Base-by-base conservation (phyloP, 2,113 vertebrate genomes). In the Lagopus muta region DNA sequence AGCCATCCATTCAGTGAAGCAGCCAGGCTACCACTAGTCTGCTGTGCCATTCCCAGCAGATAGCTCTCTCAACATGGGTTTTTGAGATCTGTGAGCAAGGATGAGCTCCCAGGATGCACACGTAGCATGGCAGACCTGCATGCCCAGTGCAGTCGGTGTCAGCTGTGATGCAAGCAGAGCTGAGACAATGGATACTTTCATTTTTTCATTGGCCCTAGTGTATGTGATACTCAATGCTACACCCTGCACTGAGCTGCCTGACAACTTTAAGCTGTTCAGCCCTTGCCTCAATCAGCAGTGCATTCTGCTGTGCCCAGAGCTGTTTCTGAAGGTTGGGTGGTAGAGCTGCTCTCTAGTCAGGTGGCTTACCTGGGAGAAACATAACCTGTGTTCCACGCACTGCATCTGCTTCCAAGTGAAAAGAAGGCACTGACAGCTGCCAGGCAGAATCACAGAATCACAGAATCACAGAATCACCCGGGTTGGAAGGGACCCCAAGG, bases 71-170 rank as follows among this genome's bases (percentile, higher is more conserved):
- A 91, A 79, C 62, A 19, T 12, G 69, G 22, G 20, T 50, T 80
- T 87, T 80, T 81, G 64, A 47, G 22, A 47, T 76, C 17, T 48
- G 40, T 38, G 52, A 64, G 67, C 66, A 58, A 47, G 40, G 34
- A 43, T 43, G 19, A 66, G 13, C 27, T 79, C 13, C 79, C 48
- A 18, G 3, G 10, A 27, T 0, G 0, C 15, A 13, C 16, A 5
- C 25, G 7, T 42, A 71, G 43, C 7, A 20, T 19, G 27, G 8
- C 1, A 47, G 6, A 3, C 34, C 19, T 62, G 27, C 12, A 10
- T 21, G 3, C 9, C 5, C 28, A 43, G 32, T 7, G 8, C 13
- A 43, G 8, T 11, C 38, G n/a, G 25, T 25, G n/a, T n/a, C 84
- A 50, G 24, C 60, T 62, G 47, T 20, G 52, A 9, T 9, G 40